Percentiles rank a stretch among this genome's conserved stretches.
phyloP scores from a whole-genome alignment of 2,797 vertebrate species.

The Enteromius radiatus region DNA sequence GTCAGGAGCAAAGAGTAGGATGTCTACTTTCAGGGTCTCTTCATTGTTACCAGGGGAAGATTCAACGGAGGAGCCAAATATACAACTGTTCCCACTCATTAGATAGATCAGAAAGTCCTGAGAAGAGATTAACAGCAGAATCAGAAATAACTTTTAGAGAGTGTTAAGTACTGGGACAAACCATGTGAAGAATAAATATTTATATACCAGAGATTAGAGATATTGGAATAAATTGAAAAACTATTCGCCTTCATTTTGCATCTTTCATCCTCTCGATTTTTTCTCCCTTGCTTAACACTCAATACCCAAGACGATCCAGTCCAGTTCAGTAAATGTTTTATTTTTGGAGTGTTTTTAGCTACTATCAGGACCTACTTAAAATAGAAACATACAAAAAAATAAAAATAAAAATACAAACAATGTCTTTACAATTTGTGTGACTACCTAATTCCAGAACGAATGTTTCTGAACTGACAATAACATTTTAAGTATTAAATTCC shows the following conservation, averaged over 20 bases:
- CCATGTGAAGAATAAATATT: not conserved
- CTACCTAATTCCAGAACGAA: too few species aligned
- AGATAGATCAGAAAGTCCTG: constrained; percentile 84
- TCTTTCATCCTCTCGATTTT: too few species aligned
- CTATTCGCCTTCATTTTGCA: not conserved
- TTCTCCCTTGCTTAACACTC: too few species aligned
- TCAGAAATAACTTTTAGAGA: not conserved
- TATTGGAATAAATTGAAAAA: not conserved
- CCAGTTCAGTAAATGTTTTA: not conserved
- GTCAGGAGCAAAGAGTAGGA: constrained; percentile 80
- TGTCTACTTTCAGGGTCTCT: constrained; percentile 78
- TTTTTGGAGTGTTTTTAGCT: not conserved
- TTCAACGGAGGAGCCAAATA: constrained; percentile 76
- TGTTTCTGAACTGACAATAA: too few species aligned
- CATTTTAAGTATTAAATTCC: too few species aligned
- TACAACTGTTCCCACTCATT: constrained; percentile 76
- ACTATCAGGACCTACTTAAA: not conserved
- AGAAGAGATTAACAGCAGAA: not conserved
- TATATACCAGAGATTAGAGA: not conserved
- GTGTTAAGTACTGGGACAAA: too few species aligned
- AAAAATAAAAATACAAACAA: too few species aligned
- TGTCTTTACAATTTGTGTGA: too few species aligned
- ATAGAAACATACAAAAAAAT: too few species aligned
- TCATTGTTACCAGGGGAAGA: constrained; percentile 72
- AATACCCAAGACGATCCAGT: too few species aligned